Evolutionary conservation across 2,797 vertebrate species (phyloP).

Genomic region (Schizothorax lantsangensis): DNA sequence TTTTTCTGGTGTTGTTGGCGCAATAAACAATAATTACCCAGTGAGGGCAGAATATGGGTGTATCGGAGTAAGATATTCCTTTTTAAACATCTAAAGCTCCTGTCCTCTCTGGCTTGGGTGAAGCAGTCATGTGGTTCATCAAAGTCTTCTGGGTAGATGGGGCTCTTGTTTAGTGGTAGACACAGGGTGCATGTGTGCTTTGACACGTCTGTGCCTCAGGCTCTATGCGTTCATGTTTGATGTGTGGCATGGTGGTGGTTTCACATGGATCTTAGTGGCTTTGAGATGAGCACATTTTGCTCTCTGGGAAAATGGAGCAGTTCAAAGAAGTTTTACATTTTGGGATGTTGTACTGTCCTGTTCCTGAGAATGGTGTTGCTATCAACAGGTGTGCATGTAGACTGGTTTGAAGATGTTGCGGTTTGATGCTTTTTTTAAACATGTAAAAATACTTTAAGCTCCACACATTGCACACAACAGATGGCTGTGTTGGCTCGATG

Average conservation of each 20-base stretch:
- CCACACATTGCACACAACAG: neutral
- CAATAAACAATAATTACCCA: slow-evolving; percentile 57
- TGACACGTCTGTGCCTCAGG: slow-evolving; percentile 17
- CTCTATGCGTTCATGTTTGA: neutral
- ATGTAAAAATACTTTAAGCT: neutral
- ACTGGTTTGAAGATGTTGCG: neutral
- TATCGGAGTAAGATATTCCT: slow-evolving; percentile 36
- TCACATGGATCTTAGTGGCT: neutral
- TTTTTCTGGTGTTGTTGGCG: slow-evolving; percentile 23
- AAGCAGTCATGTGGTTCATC: slow-evolving; percentile 45
- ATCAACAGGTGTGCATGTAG: neutral
- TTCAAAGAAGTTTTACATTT: neutral
- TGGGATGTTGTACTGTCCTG: neutral
- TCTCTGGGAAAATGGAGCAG: neutral
- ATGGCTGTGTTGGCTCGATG: neutral
- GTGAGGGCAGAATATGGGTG: slow-evolving; percentile 35
- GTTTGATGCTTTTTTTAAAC: neutral
- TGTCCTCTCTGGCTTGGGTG: slow-evolving; percentile 45
- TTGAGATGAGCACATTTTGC: neutral
- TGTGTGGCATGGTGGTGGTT: slow-evolving; percentile 8
- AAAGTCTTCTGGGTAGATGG: slow-evolving; percentile 53
- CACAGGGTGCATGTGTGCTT: slow-evolving; percentile 48
- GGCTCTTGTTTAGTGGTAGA: slow-evolving; percentile 51
- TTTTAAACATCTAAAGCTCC: slow-evolving; percentile 55
- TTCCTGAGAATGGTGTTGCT: neutral